Evolutionary conservation across 2,113 vertebrate genomes (phyloP), one percentile per base, ranked within the genome.

Genomic region (Oryzias curvinotus): DNA sequence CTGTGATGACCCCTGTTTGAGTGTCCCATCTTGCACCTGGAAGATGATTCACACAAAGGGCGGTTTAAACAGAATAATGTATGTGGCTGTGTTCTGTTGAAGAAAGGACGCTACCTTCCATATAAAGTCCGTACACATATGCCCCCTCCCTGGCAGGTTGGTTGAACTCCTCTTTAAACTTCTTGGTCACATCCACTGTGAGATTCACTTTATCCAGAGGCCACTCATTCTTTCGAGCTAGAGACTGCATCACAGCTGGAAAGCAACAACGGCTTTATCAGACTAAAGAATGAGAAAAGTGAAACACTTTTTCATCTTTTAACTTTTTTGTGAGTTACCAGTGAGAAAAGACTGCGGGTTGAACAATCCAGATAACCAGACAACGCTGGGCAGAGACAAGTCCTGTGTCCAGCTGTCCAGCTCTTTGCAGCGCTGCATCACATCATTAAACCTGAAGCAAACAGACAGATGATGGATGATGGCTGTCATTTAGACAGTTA

Each of bases 291-390:
- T 7, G 28, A 49, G 16, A 48, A 48, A 48, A 19, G 12, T 19
- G 7, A 45, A 48, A n/a, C 19, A 8, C 3, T 17, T 47, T 17
- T 10, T 43, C 17, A 0, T 25, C 18, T 4, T 58, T 16, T 21
- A 58, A 7, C 25, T 36, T 13, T 26, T 41, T 4, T 75, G 36
- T 70, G 55, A 62, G 87, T 91, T 95, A 98, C 96, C 96, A 88
- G 96, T 96, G 88, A 98, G 94, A 87, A 96, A 98, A 87, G 95
- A 95, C 91, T 97, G 96, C 61, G 95, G 95, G 92, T 95, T 96
- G 91, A 95, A 97, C 86, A 96, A 92, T 72, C 94, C 95, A 80
- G 95, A 94, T 83, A 95, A 90, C 95, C 95, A 98, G 89, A 97
- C 92, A 62, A 93, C 90, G 75, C 83, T 90, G 55, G 94, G 96